Evolutionary conservation across 2,113 vertebrate species (phyloP).

Genomic region (Orcinus orca): DNA sequence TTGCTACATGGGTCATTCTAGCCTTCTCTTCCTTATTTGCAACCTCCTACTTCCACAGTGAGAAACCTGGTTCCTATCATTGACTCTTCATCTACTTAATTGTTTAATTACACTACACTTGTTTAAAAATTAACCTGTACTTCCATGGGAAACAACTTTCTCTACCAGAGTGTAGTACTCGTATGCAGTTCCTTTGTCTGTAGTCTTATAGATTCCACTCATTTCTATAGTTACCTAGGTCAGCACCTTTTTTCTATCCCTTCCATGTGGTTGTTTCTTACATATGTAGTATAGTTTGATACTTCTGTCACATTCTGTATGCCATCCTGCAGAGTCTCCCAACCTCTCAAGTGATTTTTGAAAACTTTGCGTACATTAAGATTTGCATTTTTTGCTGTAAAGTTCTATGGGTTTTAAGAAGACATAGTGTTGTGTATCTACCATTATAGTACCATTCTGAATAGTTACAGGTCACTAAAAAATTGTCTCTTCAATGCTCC

Average conservation of each 20-base stretch:
- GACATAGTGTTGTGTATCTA: background rate
- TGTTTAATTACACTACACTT: background rate
- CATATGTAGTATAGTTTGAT: background rate
- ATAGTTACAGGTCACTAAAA: background rate
- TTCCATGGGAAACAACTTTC: background rate
- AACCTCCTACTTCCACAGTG: background rate
- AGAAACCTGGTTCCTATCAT: background rate
- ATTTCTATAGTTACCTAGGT: background rate
- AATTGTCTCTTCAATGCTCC: background rate
- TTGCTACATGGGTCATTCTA: background rate
- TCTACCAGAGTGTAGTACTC: background rate
- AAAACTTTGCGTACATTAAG: background rate
- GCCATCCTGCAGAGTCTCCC: background rate
- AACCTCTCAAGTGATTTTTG: background rate
- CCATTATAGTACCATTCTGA: background rate
- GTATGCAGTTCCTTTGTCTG: background rate
- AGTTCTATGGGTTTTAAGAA: background rate
- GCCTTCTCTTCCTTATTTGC: background rate
- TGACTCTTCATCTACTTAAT: background rate
- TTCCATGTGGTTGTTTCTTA: background rate
- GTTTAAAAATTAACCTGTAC: background rate
- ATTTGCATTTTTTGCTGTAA: background rate
- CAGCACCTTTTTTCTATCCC: background rate
- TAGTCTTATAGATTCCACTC: background rate
- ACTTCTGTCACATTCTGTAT: background rate